Base-by-base conservation (phyloP, 2,113 vertebrate genomes). In the Tilapia sparmanii region DNA sequence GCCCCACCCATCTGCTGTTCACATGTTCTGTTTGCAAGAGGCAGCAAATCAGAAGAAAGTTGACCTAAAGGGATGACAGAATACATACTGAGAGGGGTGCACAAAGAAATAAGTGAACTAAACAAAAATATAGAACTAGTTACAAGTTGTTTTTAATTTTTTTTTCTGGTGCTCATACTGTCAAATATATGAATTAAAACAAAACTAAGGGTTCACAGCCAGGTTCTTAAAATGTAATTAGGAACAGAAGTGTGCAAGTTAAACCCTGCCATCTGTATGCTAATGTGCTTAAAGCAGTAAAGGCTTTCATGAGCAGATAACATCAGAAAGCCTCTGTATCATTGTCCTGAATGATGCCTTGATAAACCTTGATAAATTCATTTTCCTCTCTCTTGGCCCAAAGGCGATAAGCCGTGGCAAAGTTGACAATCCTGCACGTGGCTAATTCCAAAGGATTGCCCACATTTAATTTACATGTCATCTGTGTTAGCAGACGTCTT, bases 331-430 rank as follows among this genome's bases (percentile, higher is more conserved):
- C 42, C 10, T 78, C 6, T 78, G 24, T 31, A 29, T 47, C 42
- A 50, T 78, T 50, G 26, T 50, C 71, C 42, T 50, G 24, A 78
- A 78, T 31, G 16, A 50, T 50, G 4, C 26, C 42, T 31, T n/a
- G 71, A 78, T 50, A n/a, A 78, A 78, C 42, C 31, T 76, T 47
- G n/a, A n/a, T n/a, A n/a, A n/a, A 29, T 76, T 76, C 4, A 5
- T 31, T 31, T 76, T 31, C 24, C 24, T 47, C 24, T 76, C 40
- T 76, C 10, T 76, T 7, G 16, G 42, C 42, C 16, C 1, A 50
- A 66, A 66, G 42, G 10, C 1, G 3, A 0, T 76, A 76, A 26
- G 2, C 24, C 0, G 2, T 12, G 24, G 24, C 6, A 0, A 50
- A 24, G 38, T 2, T 22, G 13, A 5, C 71, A 76, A 19, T 12